Evolutionary conservation across 2,113 vertebrate genomes (phyloP).

Genomic region (Phaethornis superciliosus): DNA sequence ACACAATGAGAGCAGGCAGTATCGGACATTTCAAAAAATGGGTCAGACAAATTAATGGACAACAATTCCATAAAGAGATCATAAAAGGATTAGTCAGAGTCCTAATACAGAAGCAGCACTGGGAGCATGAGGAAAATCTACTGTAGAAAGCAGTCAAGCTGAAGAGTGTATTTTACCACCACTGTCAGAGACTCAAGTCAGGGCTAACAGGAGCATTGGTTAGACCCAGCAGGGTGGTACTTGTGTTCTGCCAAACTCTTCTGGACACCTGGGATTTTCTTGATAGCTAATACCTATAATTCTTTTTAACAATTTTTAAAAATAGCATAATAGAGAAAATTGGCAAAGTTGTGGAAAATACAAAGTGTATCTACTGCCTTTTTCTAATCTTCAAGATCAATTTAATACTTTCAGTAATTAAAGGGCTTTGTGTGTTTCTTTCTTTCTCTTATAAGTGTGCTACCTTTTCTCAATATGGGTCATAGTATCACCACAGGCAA

Average conservation of each 20-base stretch:
- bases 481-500: background rate
- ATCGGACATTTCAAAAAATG: background rate
- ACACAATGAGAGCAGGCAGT: background rate
- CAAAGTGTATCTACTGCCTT: background rate
- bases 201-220: background rate
- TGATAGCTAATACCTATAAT: constrained; percentile 3
- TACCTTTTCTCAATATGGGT: background rate
- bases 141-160: background rate
- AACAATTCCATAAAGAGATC: background rate
- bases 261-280: background rate
- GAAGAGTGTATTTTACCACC: background rate
- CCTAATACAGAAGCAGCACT: background rate
- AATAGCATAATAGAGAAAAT: constrained; percentile 19
- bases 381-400: background rate
- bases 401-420: background rate
- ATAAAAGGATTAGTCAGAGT: background rate
- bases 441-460: background rate
- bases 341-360: background rate
- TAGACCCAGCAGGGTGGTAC: background rate
- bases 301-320: background rate
- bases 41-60: background rate
- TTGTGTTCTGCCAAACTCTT: background rate
- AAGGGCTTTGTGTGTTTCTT: background rate
- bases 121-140: background rate
- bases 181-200: background rate